Evolutionary conservation across 2,113 vertebrate genomes (phyloP).

Genomic region (Xenopus laevis): DNA sequence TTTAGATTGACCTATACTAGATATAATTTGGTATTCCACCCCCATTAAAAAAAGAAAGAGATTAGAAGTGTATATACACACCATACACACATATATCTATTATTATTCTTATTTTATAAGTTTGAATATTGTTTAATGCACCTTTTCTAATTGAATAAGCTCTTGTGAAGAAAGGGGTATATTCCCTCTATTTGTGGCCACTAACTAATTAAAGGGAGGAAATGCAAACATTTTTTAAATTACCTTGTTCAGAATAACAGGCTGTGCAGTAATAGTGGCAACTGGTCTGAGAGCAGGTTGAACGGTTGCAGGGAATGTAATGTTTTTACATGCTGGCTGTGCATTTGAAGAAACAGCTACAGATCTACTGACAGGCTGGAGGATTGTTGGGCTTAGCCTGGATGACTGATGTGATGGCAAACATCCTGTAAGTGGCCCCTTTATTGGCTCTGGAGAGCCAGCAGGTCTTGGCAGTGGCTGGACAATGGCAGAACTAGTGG

Average conservation of each 20-base stretch:
- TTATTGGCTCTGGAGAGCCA: conserved; percentile 50
- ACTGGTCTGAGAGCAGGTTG: conserved; percentile 56
- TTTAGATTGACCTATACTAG: too few species aligned
- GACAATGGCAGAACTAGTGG: conserved; percentile 53
- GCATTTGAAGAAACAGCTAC: conserved; percentile 58
- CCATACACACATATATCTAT: too few species aligned
- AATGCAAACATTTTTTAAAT: neutral
- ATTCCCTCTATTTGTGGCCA: too few species aligned
- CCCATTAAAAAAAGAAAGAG: too few species aligned
- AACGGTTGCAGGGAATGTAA: conserved; percentile 52
- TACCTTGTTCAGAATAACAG: conserved; percentile 76
- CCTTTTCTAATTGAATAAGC: too few species aligned
- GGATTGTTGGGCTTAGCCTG: conserved; percentile 53
- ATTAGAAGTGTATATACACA: too few species aligned
- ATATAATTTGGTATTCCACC: too few species aligned
- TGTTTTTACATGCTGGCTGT: conserved; percentile 53
- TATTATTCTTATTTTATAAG: too few species aligned
- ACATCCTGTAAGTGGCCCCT: conserved; percentile 53
- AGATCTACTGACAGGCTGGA: conserved; percentile 56
- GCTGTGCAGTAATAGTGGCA: conserved; percentile 62
- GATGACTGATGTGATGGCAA: conserved; percentile 53
- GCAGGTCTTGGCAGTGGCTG: conserved; percentile 62
- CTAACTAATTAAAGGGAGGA: too few species aligned
- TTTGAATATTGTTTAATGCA: too few species aligned
- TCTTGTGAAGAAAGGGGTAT: too few species aligned